These are phyloP conservation scores for Thaumetopoea pityocampa DNA, from an alignment of 1,140 invertebrate species.

Conservation along the genomic window DNA sequence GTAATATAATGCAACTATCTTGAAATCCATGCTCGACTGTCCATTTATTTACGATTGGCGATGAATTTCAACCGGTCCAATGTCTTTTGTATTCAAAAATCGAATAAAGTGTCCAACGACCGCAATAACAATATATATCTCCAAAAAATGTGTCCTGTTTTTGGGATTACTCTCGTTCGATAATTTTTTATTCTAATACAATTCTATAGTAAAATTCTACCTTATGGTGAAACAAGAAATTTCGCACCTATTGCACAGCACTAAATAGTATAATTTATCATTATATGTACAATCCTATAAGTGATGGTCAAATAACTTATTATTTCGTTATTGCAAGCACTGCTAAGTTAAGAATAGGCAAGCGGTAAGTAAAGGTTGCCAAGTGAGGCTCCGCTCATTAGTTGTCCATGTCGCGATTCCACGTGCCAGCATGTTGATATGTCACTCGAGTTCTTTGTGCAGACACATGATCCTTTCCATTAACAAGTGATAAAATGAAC, in stretches of 20 bases:
- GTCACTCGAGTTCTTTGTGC: neutral
- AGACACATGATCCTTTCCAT: too few relatives aligned
- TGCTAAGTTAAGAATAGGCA: conserved; percentile 60
- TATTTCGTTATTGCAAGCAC: conserved; percentile 62
- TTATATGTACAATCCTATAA: conserved; percentile 2
- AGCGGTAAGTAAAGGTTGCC: conserved; percentile 47
- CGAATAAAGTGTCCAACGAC: too few relatives aligned
- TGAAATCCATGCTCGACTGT: too few relatives aligned
- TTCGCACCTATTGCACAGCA: conserved; percentile 6
- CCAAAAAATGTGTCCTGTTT: too few relatives aligned
- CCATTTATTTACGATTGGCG: too few relatives aligned
- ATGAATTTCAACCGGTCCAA: too few relatives aligned
- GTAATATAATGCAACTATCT: too few relatives aligned
- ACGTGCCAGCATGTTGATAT: conserved; percentile 41
- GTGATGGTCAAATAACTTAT: conserved; percentile 11
- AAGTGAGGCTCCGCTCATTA: conserved; percentile 27
- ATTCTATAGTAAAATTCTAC: neutral
- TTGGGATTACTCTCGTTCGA: too few relatives aligned
- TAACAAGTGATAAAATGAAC: too few relatives aligned
- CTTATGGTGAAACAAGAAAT: conserved; percentile 7
- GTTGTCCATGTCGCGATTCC: conserved; percentile 35
- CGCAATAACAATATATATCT: too few relatives aligned
- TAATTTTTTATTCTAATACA: neutral
- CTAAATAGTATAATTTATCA: neutral
- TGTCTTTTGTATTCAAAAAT: too few relatives aligned